Conservation (phyloP, 2,113 vertebrate genomes). For the Mola mola region DNA sequence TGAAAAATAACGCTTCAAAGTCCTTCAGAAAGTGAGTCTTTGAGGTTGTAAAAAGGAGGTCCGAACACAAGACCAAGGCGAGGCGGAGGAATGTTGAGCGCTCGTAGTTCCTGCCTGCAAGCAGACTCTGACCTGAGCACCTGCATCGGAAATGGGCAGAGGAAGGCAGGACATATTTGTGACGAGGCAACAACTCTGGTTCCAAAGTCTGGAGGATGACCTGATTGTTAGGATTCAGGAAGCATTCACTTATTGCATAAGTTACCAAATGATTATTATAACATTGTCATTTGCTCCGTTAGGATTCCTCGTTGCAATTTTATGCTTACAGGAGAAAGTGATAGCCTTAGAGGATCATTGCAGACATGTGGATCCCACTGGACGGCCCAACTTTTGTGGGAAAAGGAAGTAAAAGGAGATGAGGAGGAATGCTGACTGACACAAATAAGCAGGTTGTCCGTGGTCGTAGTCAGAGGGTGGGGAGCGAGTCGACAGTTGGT, state of each 20-base stretch:
- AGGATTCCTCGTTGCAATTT: constrained; percentile 12
- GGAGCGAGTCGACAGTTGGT: constrained; percentile 73
- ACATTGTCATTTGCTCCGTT: background rate
- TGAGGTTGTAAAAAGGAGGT: constrained; percentile 8
- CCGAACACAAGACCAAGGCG: background rate
- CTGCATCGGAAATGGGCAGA: constrained; percentile 63
- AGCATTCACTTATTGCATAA: constrained; percentile 20
- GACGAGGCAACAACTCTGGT: constrained; percentile 34
- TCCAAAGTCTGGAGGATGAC: constrained; percentile 50
- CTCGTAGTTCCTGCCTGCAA: constrained; percentile 31
- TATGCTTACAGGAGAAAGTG: constrained; percentile 43
- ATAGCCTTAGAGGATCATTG: constrained; percentile 29
- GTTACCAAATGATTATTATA: constrained; percentile 3
- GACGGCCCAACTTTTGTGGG: constrained; percentile 67
- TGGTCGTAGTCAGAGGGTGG: constrained; percentile 46
- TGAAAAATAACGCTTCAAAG: too few relatives aligned
- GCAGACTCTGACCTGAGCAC: constrained; percentile 49
- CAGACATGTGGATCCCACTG: constrained; percentile 37
- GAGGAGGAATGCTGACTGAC: constrained; percentile 78
- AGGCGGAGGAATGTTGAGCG: constrained; percentile 57
- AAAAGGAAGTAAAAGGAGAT: constrained; percentile 64
- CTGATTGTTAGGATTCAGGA: constrained; percentile 27
- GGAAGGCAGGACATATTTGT: constrained; percentile 52
- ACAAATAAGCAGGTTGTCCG: constrained; percentile 79
- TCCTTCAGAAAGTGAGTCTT: too few relatives aligned